These are phyloP conservation scores for Cavia aperea DNA, from an alignment of 2,113 vertebrate genomes.

Conservation along the genomic window DNA sequence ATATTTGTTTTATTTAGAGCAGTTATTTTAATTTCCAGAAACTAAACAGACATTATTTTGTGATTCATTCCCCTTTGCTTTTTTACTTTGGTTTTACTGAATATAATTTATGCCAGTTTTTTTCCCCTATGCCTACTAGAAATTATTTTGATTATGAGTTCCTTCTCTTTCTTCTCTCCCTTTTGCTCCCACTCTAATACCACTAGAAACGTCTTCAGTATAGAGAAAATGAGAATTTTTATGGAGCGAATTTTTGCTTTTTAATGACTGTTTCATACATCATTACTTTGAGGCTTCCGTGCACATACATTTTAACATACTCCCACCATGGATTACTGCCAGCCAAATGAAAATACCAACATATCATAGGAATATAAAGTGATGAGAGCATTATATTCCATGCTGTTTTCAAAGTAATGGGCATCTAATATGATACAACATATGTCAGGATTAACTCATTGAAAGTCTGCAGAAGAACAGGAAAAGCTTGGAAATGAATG, in stretches of 20 bases:
- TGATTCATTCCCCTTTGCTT: constrained; percentile 52
- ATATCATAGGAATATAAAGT: background rate
- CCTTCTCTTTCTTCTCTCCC: background rate
- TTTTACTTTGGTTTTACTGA: constrained; percentile 50
- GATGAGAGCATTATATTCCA: constrained; percentile 34
- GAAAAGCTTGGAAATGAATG: constrained; percentile 23
- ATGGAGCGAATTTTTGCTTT: constrained; percentile 13
- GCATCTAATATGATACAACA: background rate
- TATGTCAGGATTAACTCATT: background rate
- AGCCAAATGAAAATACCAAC: background rate
- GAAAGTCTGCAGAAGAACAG: background rate
- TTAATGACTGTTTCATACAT: constrained; percentile 25
- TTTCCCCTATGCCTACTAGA: constrained; percentile 18
- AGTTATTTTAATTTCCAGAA: constrained; percentile 61
- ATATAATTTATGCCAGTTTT: constrained; percentile 29
- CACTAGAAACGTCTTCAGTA: background rate
- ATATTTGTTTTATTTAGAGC: constrained; percentile 50
- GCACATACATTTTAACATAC: background rate
- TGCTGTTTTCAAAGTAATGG: constrained; percentile 32
- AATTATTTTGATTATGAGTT: constrained; percentile 30
- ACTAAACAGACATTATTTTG: constrained; percentile 50
- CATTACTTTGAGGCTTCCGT: background rate
- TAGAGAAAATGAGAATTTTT: constrained; percentile 17
- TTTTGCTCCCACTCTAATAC: background rate
- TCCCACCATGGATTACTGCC: background rate